Percentiles rank a stretch among this genome's conserved stretches.
These are phyloP conservation scores for Elymnias hypermnestra DNA, from an alignment of 1,140 invertebrate genomes.

Conservation along the genomic window DNA sequence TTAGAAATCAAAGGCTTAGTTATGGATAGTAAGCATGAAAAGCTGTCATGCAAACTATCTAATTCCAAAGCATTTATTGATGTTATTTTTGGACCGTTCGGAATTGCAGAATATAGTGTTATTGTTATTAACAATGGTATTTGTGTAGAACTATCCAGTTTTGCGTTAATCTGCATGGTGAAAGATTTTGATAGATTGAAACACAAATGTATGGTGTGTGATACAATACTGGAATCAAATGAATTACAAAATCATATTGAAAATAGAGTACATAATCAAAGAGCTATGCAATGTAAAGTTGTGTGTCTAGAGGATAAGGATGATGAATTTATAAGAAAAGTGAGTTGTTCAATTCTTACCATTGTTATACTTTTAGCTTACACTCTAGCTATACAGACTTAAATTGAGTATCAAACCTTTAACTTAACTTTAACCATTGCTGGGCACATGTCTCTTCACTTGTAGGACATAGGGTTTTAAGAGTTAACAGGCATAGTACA, in stretches of 20 bases:
- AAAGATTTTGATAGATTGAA: conserved; percentile 1
- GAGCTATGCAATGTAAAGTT: conserved; percentile 20
- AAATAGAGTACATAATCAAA: conserved; percentile 30
- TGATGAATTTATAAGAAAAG: conserved; percentile 41
- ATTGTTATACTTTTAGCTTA: too few relatives aligned
- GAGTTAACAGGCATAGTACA: too few relatives aligned
- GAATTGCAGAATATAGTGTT: not conserved
- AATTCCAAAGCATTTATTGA: conserved; percentile 9
- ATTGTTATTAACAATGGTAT: conserved; percentile 10
- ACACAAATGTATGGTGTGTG: conserved; percentile 37
- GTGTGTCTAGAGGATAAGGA: conserved; percentile 4
- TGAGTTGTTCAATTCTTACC: too few relatives aligned
- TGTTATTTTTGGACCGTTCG: conserved; percentile 7
- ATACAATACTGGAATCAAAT: conserved; percentile 10
- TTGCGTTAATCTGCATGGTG: conserved; percentile 15
- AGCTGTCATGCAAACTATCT: not conserved
- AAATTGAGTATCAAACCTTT: too few relatives aligned
- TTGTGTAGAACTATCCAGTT: conserved; percentile 22
- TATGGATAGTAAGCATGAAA: conserved; percentile 10
- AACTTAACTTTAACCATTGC: too few relatives aligned
- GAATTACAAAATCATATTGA: conserved; percentile 26
- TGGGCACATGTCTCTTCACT: too few relatives aligned
- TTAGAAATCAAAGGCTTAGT: conserved; percentile 33
- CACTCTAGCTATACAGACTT: too few relatives aligned
- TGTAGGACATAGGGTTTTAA: too few relatives aligned